Conservation (phyloP, 2,888 invertebrate genomes). For the Erebia aethiops region DNA sequence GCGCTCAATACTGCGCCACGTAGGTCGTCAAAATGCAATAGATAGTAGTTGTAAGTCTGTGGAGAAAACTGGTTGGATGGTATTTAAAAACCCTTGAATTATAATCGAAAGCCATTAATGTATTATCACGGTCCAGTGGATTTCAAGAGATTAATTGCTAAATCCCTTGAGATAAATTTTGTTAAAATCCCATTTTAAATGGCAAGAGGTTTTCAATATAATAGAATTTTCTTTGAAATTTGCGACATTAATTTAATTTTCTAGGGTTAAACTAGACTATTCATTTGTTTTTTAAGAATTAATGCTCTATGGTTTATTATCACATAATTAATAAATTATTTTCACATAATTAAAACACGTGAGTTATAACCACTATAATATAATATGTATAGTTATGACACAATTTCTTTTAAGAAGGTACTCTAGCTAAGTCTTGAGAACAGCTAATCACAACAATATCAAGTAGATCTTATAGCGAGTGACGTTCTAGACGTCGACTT, state of each 20-base stretch:
- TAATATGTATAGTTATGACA: too few relatives aligned
- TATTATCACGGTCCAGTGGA: constrained; percentile 3
- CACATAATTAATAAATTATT: too few relatives aligned
- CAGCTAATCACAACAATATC: background rate
- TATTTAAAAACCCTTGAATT: background rate
- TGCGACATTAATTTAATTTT: background rate
- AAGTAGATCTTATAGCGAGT: background rate
- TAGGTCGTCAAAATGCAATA: too few relatives aligned
- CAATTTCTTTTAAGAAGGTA: too few relatives aligned
- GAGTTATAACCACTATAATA: too few relatives aligned
- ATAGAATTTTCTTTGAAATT: background rate
- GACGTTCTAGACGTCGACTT: background rate
- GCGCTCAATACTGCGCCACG: too few relatives aligned
- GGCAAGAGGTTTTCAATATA: background rate
- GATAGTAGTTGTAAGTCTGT: background rate
- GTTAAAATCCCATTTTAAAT: constrained; percentile 2
- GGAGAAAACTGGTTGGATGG: background rate
- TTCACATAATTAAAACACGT: too few relatives aligned
- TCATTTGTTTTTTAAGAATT: background rate
- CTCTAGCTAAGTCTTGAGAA: background rate
- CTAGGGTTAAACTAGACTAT: background rate
- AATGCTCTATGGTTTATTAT: background rate
- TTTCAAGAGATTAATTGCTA: background rate
- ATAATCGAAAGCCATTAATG: background rate
- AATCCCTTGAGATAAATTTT: background rate